These are phyloP conservation scores for Emys orbicularis DNA, from an alignment of 2,797 vertebrate genomes.

Conservation along the genomic window DNA sequence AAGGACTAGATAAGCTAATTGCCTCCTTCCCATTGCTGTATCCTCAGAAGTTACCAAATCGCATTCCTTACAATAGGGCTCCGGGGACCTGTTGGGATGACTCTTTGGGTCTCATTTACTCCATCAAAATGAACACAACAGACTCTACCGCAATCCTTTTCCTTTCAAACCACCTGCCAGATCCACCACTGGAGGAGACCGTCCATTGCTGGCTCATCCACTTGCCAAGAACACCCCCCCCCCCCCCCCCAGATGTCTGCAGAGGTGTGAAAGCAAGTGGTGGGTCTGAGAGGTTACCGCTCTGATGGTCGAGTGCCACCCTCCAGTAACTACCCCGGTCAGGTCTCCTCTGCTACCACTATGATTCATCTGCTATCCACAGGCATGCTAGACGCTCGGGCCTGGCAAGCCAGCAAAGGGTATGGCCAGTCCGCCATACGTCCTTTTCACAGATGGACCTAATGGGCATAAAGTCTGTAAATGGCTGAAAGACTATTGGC, in stretches of 20 bases:
- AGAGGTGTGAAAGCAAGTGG: too few relatives aligned
- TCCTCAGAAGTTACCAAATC: background rate
- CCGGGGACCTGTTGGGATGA: background rate
- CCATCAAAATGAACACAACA: too few relatives aligned
- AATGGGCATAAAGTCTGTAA: background rate
- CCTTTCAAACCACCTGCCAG: too few relatives aligned
- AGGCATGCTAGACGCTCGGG: background rate
- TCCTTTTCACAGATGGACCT: background rate
- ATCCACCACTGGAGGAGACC: too few relatives aligned
- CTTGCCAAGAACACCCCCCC: too few relatives aligned
- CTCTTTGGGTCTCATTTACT: too few relatives aligned
- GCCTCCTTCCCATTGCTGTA: background rate
- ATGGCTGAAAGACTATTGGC: background rate
- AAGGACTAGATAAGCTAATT: too few relatives aligned
- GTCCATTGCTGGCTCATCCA: too few relatives aligned
- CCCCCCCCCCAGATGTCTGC: too few relatives aligned
- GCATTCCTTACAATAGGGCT: background rate
- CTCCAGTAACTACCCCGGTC: too few relatives aligned
- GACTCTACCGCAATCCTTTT: too few relatives aligned
- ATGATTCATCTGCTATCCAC: background rate
- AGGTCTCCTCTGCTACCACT: background rate
- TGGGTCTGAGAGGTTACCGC: too few relatives aligned
- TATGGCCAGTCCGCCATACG: background rate
- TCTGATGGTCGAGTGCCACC: background rate
- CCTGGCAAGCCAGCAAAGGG: background rate